Conservation (phyloP, 1,140 invertebrate genomes). For the Luehdorfia chinensis region DNA sequence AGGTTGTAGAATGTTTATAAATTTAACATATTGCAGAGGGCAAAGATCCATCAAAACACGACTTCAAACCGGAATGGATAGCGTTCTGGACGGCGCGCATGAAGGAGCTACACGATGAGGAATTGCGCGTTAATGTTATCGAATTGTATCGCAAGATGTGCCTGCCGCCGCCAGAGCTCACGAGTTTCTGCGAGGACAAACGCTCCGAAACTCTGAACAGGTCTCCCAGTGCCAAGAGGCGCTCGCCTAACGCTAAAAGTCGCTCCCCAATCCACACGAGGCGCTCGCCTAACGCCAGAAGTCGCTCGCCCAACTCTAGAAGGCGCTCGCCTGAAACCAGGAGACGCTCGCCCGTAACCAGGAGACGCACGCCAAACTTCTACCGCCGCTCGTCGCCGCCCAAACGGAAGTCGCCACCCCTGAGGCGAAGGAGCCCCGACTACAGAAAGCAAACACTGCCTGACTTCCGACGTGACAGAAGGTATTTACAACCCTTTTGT, state of each 20-base stretch:
- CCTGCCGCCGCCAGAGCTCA: conserved; percentile 37
- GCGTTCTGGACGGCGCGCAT: conserved; percentile 88
- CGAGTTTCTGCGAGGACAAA: neutral
- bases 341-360: conserved; percentile 8
- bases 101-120: conserved; percentile 85
- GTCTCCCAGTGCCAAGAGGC: conserved; percentile 19
- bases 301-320: conserved; percentile 2
- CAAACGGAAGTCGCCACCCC: conserved; percentile 16
- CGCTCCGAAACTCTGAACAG: neutral
- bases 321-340: conserved; percentile 1
- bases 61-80: conserved; percentile 93
- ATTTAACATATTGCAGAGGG: conserved; percentile 79
- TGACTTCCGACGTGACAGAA: neutral
- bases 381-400: neutral
- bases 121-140: conserved; percentile 77
- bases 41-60: conserved; percentile 86
- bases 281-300: conserved; percentile 15
- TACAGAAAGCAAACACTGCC: neutral
- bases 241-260: conserved; percentile 31
- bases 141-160: conserved; percentile 72
- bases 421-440: conserved; percentile 11
- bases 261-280: conserved; percentile 18
- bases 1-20: no score
- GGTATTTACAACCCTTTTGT: neutral
- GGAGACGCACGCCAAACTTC: conserved; percentile 3